Evolutionary conservation across 2,888 invertebrate species (phyloP).

Genomic region (Temnothorax rugatulus): DNA sequence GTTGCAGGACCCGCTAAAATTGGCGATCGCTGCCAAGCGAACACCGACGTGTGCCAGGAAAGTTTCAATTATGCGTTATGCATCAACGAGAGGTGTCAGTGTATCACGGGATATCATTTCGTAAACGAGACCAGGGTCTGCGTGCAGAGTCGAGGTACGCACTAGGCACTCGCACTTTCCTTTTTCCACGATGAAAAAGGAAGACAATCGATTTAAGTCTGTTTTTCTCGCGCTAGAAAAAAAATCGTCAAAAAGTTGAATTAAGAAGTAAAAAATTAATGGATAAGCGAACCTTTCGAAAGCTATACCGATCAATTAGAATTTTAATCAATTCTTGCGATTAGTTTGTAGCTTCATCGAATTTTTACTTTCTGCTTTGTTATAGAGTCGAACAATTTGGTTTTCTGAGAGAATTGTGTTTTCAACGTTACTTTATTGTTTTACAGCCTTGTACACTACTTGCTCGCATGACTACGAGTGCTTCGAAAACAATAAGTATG

Average conservation of each 20-base stretch:
- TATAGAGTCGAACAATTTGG: background rate
- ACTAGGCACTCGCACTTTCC: constrained; percentile 26
- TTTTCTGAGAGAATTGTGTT: background rate
- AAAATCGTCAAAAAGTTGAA: background rate
- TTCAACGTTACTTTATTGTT: constrained; percentile 9
- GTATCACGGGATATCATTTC: constrained; percentile 72
- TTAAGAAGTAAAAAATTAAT: background rate
- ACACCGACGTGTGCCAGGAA: constrained; percentile 76
- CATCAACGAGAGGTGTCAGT: constrained; percentile 72
- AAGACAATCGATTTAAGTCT: background rate
- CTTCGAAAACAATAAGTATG: constrained; percentile 30
- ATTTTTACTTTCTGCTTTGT: background rate
- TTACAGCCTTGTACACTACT: constrained; percentile 68
- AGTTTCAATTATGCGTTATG: constrained; percentile 71
- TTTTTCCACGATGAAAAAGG: background rate
- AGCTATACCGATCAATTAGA: background rate
- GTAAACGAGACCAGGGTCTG: constrained; percentile 72
- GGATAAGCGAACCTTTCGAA: background rate
- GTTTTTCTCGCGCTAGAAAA: background rate
- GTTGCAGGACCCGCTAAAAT: constrained; percentile 70
- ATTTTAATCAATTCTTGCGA: background rate
- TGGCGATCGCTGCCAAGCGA: constrained; percentile 75
- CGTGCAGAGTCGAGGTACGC: constrained; percentile 65
- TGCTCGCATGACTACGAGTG: constrained; percentile 75
- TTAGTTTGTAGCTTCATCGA: background rate